Evolutionary conservation across 2,113 vertebrate species (phyloP).

Genomic region (Pogona vitticeps): DNA sequence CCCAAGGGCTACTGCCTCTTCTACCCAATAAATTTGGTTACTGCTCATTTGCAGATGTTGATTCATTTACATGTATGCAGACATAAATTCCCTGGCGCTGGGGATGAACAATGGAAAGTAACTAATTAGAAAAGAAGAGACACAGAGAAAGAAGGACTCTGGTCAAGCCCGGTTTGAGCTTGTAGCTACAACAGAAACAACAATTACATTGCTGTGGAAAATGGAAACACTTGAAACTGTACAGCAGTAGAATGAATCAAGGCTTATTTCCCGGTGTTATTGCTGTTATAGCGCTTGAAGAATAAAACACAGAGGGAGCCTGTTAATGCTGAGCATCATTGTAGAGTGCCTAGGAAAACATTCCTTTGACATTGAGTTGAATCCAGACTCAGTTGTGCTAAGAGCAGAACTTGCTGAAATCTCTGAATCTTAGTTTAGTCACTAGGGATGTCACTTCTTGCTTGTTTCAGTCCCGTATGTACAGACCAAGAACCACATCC

Average conservation of each 20-base stretch:
- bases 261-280: neutral
- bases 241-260: neutral
- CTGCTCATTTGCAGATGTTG: neutral
- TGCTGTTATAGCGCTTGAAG: neutral
- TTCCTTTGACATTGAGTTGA: conserved; percentile 1
- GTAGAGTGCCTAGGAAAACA: conserved; percentile 11
- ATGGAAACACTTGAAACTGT: neutral
- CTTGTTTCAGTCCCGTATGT: no score
- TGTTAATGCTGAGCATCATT: neutral
- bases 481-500: no score
- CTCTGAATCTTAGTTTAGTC: neutral
- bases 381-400: neutral
- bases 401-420: neutral
- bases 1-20: neutral
- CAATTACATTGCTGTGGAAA: neutral
- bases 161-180: neutral
- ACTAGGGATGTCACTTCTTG: no score
- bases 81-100: neutral
- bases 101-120: conserved; percentile 4
- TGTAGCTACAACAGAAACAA: neutral
- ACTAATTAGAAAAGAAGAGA: neutral
- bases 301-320: neutral
- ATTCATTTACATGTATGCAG: neutral
- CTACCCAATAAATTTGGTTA: neutral
- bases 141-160: neutral